Conservation (phyloP, 2,888 invertebrate species). For the Pachliopta kotzebuea region DNA sequence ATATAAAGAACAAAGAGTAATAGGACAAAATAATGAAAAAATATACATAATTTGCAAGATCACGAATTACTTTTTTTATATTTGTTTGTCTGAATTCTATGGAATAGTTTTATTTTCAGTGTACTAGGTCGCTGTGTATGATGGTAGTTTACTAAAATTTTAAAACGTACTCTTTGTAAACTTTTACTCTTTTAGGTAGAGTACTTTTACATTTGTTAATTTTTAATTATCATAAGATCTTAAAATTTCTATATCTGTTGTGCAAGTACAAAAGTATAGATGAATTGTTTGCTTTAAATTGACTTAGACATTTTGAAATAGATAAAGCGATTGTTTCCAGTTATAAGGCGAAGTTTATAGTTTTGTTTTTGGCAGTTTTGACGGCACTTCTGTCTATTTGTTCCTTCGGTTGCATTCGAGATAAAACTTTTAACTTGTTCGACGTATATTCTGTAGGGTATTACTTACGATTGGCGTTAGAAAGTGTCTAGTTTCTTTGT, state of each 20-base stretch:
- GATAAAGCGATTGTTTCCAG: constrained; percentile 75
- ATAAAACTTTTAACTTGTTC: constrained; percentile 73
- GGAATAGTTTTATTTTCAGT: too few species aligned
- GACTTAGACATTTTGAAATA: constrained; percentile 74
- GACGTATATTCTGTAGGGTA: constrained; percentile 66
- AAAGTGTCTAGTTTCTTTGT: constrained; percentile 52
- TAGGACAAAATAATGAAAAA: too few species aligned
- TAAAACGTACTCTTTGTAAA: background rate
- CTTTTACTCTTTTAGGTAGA: background rate
- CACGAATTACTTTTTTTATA: too few species aligned
- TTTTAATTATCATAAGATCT: background rate
- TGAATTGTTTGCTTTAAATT: constrained; percentile 61
- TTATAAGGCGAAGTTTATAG: constrained; percentile 79
- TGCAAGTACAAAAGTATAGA: constrained; percentile 43
- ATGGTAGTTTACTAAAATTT: background rate
- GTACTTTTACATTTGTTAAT: background rate
- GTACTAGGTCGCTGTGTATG: too few species aligned
- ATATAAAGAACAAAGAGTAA: too few species aligned
- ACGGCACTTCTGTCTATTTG: constrained; percentile 77
- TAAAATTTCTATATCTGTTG: background rate
- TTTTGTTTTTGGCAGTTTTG: constrained; percentile 81
- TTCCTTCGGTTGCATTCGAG: constrained; percentile 70
- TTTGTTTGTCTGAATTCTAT: too few species aligned
- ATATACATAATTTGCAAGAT: too few species aligned
- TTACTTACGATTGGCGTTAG: constrained; percentile 57